Conservation (phyloP, 2,888 invertebrate genomes). For the Tyria jacobaeae region DNA sequence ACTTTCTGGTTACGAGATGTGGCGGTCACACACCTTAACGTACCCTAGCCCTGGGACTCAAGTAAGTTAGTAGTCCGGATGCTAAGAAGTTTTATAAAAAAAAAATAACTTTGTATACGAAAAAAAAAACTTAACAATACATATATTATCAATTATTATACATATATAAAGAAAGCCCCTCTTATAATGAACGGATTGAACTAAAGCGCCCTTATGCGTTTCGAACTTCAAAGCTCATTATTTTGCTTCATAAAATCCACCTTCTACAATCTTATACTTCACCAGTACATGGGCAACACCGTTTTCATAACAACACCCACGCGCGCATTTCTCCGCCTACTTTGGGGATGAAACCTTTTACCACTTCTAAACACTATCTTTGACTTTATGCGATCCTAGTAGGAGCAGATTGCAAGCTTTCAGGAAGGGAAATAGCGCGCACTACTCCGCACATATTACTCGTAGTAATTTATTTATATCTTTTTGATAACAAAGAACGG, state of each 20-base stretch:
- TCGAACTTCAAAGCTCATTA: slow-evolving; percentile 2
- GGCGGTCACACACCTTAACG: too few species aligned
- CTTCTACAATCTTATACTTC: slow-evolving; percentile 62
- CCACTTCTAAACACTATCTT: slow-evolving; percentile 55
- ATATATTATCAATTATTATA: too few species aligned
- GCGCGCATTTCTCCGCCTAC: slow-evolving; percentile 77
- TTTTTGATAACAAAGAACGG: slow-evolving; percentile 10
- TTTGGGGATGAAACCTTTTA: slow-evolving; percentile 63
- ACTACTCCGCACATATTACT: slow-evolving; percentile 58
- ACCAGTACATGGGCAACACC: slow-evolving; percentile 72
- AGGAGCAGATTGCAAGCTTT: slow-evolving; percentile 88
- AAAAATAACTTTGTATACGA: too few species aligned
- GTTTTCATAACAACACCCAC: slow-evolving; percentile 81
- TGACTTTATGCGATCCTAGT: slow-evolving; percentile 81
- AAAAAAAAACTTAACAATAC: too few species aligned
- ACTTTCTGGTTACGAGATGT: too few species aligned
- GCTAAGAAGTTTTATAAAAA: too few species aligned
- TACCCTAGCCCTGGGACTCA: too few species aligned
- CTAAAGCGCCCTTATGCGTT: neutral
- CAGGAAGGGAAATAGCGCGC: slow-evolving; percentile 85
- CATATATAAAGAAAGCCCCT: too few species aligned
- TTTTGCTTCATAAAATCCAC: slow-evolving; percentile 39
- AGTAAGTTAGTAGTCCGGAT: too few species aligned
- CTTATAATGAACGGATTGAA: too few species aligned
- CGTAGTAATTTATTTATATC: slow-evolving; percentile 34